phyloP scores from a whole-genome alignment of 2,797 vertebrate species.

The Lacerta viridis region DNA sequence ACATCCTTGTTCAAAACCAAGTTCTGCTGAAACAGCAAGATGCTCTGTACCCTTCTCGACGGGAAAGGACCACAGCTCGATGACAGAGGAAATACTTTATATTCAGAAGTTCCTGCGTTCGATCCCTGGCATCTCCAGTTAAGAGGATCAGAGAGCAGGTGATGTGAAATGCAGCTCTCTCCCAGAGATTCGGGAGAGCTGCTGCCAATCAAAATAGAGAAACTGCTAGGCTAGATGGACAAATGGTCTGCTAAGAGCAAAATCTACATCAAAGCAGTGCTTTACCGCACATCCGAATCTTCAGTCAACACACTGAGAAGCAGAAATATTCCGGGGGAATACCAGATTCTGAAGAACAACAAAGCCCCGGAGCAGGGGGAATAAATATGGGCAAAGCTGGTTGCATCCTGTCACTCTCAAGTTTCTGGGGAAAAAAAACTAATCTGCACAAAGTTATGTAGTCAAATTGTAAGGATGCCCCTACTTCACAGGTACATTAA shows the following conservation, averaged over 20 bases:
- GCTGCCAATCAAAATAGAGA: background rate
- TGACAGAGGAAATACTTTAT: background rate
- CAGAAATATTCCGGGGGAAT: background rate
- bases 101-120: background rate
- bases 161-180: background rate
- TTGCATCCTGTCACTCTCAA: background rate
- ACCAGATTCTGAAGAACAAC: background rate
- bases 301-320: background rate
- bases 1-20: background rate
- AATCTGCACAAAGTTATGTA: background rate
- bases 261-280: background rate
- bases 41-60: background rate
- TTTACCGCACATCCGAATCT: too few species aligned
- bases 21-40: background rate
- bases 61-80: background rate
- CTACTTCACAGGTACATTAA: background rate
- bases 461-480: background rate
- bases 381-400: background rate
- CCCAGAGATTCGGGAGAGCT: background rate
- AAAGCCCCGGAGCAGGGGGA: background rate
- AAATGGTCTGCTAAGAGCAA: background rate
- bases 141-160: background rate
- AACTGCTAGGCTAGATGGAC: background rate
- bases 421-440: background rate
- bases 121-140: background rate